Evolutionary conservation across 30 jellyfish, hydroid and myxozoan genomes (phyloP).

Genomic region (Sanderia malayensis): DNA sequence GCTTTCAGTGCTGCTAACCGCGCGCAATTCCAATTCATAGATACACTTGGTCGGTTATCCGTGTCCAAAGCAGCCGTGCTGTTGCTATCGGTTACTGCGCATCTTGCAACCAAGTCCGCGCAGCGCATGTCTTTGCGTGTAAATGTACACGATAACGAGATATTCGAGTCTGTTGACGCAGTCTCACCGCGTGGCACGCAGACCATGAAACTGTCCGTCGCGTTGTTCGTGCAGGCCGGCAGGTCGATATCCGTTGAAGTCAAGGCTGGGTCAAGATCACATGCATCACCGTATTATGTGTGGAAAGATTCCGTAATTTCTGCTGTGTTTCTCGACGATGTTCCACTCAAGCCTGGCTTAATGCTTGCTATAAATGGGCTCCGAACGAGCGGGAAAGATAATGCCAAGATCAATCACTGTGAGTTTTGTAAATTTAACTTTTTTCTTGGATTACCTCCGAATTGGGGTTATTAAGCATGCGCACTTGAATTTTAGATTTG

Average conservation of each 20-base stretch:
- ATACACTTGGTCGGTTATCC: not conserved
- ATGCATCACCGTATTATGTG: not conserved
- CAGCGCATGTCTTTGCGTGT: not conserved
- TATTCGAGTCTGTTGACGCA: slow-evolving; percentile 1
- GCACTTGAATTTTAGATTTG: no score
- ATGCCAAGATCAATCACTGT: slow-evolving; percentile 25
- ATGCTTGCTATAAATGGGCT: slow-evolving; percentile 29
- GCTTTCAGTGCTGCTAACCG: not conserved
- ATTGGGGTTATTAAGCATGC: no score
- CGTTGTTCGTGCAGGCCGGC: slow-evolving; percentile 21
- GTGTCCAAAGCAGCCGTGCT: not conserved
- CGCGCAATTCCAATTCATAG: not conserved
- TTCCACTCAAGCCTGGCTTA: slow-evolving; percentile 48
- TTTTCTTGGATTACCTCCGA: no score
- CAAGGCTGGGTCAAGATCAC: not conserved
- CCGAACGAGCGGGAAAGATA: not conserved
- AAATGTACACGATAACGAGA: not conserved
- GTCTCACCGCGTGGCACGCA: not conserved
- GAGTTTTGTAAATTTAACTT: slow-evolving; percentile 15
- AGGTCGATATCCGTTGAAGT: slow-evolving; percentile 34
- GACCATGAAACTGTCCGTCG: slow-evolving; percentile 28
- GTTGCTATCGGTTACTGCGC: not conserved
- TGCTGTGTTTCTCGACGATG: slow-evolving; percentile 34
- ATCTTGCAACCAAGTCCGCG: not conserved
- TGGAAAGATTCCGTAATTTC: slow-evolving; percentile 33